These are phyloP conservation scores for Drosophila tripunctata DNA, from an alignment of 2,888 invertebrate genomes.

Conservation along the genomic window DNA sequence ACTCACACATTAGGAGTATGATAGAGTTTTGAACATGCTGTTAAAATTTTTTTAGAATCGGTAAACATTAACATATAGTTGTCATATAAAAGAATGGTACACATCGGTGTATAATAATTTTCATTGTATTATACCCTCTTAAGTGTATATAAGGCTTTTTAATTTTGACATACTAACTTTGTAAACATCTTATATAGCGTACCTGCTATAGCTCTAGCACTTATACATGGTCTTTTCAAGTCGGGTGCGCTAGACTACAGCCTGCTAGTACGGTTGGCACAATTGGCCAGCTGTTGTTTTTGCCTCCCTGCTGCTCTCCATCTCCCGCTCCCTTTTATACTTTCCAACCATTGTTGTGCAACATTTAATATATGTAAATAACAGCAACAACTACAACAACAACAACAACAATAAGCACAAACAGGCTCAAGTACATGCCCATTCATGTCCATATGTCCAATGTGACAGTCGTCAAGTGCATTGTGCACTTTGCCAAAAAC, in stretches of 20 bases:
- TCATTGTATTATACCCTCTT: too few species aligned
- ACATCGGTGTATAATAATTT: too few species aligned
- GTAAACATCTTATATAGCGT: too few species aligned
- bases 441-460: slow-evolving; percentile 32
- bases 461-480: slow-evolving; percentile 76
- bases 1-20: too few species aligned
- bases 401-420: slow-evolving; percentile 18
- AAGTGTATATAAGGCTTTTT: too few species aligned
- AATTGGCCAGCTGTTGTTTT: slow-evolving; percentile 13
- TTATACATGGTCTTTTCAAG: not conserved
- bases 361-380: slow-evolving; percentile 62
- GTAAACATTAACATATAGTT: too few species aligned
- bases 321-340: not conserved
- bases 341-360: slow-evolving; percentile 36
- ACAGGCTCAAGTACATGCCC: slow-evolving; percentile 22
- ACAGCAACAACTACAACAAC: slow-evolving; percentile 43
- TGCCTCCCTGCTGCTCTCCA: too few species aligned
- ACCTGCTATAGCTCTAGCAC: too few species aligned
- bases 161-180: too few species aligned
- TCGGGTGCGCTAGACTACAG: not conserved
- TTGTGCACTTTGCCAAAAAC: slow-evolving; percentile 79
- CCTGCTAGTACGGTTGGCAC: slow-evolving; percentile 18
- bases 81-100: too few species aligned
- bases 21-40: too few species aligned
- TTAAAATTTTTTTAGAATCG: too few species aligned